A percentile compares a stretch with the other conserved stretches of the same genome.
phyloP scores from a whole-genome alignment of 2,888 invertebrate species.

The Lochmaea capreae region DNA sequence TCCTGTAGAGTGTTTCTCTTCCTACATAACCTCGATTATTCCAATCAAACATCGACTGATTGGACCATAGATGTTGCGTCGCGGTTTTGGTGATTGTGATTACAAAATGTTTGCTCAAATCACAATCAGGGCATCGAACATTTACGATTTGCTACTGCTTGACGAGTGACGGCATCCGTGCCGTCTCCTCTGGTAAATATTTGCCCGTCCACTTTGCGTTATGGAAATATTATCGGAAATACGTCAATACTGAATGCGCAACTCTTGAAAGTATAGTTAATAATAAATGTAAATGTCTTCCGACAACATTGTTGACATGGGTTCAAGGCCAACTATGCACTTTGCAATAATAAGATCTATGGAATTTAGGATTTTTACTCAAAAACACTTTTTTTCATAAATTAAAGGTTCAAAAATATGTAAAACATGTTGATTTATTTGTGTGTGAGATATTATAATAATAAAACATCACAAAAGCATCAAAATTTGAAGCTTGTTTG shows the following conservation, averaged over 20 bases:
- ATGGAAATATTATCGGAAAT: constrained; percentile 44
- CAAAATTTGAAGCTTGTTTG: too few relatives aligned
- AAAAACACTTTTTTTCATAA: too few relatives aligned
- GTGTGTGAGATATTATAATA: too few relatives aligned
- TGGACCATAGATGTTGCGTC: constrained; percentile 39
- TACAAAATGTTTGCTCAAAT: constrained; percentile 50
- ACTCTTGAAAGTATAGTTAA: background rate
- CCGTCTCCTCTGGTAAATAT: constrained; percentile 38
- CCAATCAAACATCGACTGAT: constrained; percentile 41
- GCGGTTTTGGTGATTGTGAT: constrained; percentile 47
- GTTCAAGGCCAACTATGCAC: too few relatives aligned
- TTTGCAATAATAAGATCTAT: too few relatives aligned
- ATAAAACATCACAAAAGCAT: too few relatives aligned
- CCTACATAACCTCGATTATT: constrained; percentile 14
- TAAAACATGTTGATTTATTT: too few relatives aligned
- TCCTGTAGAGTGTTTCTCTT: background rate
- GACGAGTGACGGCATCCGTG: constrained; percentile 19
- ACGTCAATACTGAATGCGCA: background rate
- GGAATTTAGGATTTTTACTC: too few relatives aligned
- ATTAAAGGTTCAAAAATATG: too few relatives aligned
- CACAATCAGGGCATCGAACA: constrained; percentile 51
- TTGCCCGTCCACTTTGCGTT: constrained; percentile 44
- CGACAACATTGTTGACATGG: too few relatives aligned
- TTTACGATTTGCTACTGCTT: constrained; percentile 46
- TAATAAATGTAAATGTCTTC: background rate